Base-by-base conservation (phyloP, 2,797 vertebrate genomes). In the Florisuga fusca region DNA sequence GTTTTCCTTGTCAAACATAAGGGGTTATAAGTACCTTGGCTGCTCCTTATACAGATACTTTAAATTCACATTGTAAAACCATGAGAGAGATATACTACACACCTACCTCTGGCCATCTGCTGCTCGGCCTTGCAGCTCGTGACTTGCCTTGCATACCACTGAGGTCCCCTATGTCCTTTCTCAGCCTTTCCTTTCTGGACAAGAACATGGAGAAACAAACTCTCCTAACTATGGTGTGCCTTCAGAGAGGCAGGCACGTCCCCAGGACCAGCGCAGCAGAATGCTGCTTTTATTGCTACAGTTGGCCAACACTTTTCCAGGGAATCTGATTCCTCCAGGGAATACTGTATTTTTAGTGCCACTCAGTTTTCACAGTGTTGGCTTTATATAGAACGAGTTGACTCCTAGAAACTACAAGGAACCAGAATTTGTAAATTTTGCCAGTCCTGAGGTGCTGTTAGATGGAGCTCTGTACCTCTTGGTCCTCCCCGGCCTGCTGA, bases 11-110 rank as follows among this genome's bases (percentile, higher is more conserved):
- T 89, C 90, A 87, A 61, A 75, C 41, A 48, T 73, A 61, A 81
- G 34, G 67, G 61, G 77, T 93, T 90, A 5, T 41, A 67, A 23
- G 5, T 45, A 77, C 55, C 58, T 82, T 20, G 7, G 51, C 57
- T 87, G 74, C n/a, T 87, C 68, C 75, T 90, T 94, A 76, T 86
- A 84, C 31, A 85, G 85, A 19, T 66, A 68, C 66, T 93, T 96
- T 15, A 89, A 68, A 90, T 77, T 84, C 45, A 34, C 73, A 81
- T 36, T 58, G 58, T 45, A 63, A 54, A 79, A n/a, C 50, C 36
- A 41, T 4, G 45, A 73, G 80, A 51, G 71, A 77, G 66, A 63
- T 36, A 74, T 15, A 78, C 78, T 51, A 33, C 81, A 83, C 90
- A 89, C 62, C 88, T 88, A 23, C 69, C 45, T 36, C 50, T 76